Evolutionary conservation across 1,140 invertebrate species (phyloP).

Genomic region (Aphelinus certus): DNA sequence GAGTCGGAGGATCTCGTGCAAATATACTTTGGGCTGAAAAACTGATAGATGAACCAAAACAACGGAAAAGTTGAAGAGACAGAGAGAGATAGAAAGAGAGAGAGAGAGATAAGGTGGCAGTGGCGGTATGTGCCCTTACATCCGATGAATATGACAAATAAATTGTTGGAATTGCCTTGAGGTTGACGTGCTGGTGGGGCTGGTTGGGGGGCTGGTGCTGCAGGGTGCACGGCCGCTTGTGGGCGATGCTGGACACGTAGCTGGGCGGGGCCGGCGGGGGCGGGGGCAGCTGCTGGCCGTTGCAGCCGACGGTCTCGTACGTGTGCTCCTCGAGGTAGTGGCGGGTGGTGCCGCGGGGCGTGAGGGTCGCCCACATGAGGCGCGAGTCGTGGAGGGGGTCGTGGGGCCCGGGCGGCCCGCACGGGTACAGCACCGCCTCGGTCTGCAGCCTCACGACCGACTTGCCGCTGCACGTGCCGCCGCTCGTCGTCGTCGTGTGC

Average conservation of each 20-base stretch:
- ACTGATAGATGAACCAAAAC: neutral
- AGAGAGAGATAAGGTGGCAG: neutral
- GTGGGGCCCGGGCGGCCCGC: slow-evolving; percentile 41
- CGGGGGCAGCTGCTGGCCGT: slow-evolving; percentile 43
- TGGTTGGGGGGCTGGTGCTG: slow-evolving; percentile 38
- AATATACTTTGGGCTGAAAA: too few species aligned
- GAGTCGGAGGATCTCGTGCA: too few species aligned
- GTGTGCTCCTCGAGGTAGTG: slow-evolving; percentile 74
- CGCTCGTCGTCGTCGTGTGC: slow-evolving; percentile 27
- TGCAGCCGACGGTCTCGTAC: slow-evolving; percentile 78
- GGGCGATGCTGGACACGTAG: neutral
- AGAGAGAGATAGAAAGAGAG: neutral
- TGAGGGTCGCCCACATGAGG: slow-evolving; percentile 85
- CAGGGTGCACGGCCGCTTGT: neutral
- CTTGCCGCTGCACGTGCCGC: neutral
- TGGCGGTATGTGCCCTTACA: slow-evolving; percentile 26
- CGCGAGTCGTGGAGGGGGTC: slow-evolving; percentile 69
- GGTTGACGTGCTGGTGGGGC: slow-evolving; percentile 64
- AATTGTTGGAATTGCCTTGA: slow-evolving; percentile 58
- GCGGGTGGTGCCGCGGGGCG: slow-evolving; percentile 77
- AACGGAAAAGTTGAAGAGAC: neutral
- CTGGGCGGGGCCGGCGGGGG: neutral
- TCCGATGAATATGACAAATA: slow-evolving; percentile 32
- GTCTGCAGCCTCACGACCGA: slow-evolving; percentile 52
- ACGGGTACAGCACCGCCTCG: slow-evolving; percentile 68